Evolutionary conservation across 2,797 vertebrate species (phyloP).

Genomic region (Paguma larvata): DNA sequence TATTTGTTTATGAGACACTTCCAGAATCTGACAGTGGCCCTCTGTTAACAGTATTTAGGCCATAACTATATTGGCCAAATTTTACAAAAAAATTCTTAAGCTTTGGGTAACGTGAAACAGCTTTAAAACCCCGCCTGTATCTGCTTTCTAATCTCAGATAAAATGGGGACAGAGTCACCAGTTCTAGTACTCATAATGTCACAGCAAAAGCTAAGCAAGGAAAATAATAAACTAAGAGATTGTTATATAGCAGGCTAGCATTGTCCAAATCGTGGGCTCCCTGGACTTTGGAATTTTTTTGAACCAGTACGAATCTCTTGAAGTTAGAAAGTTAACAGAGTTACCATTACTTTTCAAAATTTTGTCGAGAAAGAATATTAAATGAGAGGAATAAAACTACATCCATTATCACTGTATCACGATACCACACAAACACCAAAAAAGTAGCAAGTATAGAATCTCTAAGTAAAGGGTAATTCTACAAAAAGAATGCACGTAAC

Average conservation of each 20-base stretch:
- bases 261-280: background rate
- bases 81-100: constrained; percentile 63
- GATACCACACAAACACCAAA: background rate
- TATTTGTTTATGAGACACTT: constrained; percentile 83
- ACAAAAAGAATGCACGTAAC: background rate
- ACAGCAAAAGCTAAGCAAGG: constrained; percentile 30
- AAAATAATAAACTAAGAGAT: background rate
- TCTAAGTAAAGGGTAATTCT: background rate
- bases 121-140: constrained; percentile 17
- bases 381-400: background rate
- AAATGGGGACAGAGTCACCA: constrained; percentile 32
- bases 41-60: constrained; percentile 84
- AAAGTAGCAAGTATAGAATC: background rate
- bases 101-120: constrained; percentile 62
- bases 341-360: constrained; percentile 1
- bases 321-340: constrained; percentile 1
- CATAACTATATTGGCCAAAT: constrained; percentile 83
- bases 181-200: background rate
- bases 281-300: background rate
- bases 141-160: constrained; percentile 48
- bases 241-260: background rate
- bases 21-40: constrained; percentile 83
- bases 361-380: constrained; percentile 12
- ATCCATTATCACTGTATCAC: background rate
- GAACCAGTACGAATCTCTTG: background rate